phyloP scores from a whole-genome alignment of 2,797 vertebrate genomes.

The Pipistrellus pygmaeus region DNA sequence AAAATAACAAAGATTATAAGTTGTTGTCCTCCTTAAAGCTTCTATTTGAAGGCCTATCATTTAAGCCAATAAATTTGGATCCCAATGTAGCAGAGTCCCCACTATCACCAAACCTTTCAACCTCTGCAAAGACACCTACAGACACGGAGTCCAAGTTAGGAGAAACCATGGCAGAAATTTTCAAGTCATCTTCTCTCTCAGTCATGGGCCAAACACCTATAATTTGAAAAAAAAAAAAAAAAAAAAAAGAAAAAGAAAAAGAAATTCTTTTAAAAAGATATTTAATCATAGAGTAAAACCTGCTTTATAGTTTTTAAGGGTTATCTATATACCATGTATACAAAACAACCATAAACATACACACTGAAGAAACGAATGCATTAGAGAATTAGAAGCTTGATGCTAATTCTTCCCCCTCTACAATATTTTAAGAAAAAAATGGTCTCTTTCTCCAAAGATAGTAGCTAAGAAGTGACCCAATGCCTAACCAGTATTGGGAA shows the following conservation, averaged over 20 bases:
- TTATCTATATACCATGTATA: not conserved
- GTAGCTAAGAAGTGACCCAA: not conserved
- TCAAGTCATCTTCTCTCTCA: constrained; percentile 90
- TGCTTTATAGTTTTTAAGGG: constrained; percentile 40
- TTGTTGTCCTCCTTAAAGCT: not conserved
- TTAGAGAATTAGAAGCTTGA: constrained; percentile 21
- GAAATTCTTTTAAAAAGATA: not conserved
- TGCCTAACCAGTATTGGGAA: not conserved
- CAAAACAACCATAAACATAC: not conserved
- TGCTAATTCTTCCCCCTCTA: not conserved
- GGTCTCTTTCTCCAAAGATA: constrained; percentile 12
- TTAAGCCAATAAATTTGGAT: constrained; percentile 13
- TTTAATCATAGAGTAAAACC: constrained; percentile 55
- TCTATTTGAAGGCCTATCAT: not conserved
- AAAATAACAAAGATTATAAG: constrained; percentile 7
- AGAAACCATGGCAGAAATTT: constrained; percentile 89
- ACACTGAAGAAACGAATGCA: not conserved
- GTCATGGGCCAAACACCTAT: constrained; percentile 92
- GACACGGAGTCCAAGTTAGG: constrained; percentile 91
- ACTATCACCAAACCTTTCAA: not conserved
- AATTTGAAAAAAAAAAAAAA: constrained; percentile 56
- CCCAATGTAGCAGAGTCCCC: not conserved
- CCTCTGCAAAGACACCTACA: constrained; percentile 86
- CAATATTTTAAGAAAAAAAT: not conserved
- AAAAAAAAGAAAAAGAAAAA: not conserved